Evolutionary conservation across 2,113 vertebrate genomes (phyloP).

Genomic region (human (Homo sapiens)): DNA sequence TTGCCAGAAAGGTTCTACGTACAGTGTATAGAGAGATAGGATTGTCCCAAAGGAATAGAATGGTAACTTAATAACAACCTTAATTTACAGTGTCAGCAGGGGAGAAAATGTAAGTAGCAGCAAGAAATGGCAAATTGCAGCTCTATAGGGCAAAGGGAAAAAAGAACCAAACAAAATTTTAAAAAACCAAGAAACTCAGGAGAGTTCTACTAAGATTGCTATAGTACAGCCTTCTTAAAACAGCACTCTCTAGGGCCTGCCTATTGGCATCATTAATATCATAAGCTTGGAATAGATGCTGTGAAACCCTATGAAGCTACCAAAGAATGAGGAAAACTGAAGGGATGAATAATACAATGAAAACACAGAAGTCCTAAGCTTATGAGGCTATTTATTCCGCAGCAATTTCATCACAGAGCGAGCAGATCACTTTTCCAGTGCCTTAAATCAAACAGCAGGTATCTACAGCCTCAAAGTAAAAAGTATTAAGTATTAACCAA

Average conservation of each 20-base stretch:
- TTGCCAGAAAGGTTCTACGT: background rate
- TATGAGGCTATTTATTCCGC: slow-evolving; percentile 71
- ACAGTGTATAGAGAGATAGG: background rate
- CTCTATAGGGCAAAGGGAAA: background rate
- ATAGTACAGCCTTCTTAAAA: slow-evolving; percentile 63
- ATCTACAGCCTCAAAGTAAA: slow-evolving; percentile 72
- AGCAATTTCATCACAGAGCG: slow-evolving; percentile 73
- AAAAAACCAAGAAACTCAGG: slow-evolving; percentile 23
- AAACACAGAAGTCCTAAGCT: slow-evolving; percentile 65
- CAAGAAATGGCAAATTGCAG: slow-evolving; percentile 63
- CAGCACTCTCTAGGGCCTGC: slow-evolving; percentile 30
- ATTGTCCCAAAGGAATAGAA: slow-evolving; percentile 32
- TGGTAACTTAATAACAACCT: slow-evolving; percentile 54
- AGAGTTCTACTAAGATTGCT: slow-evolving; percentile 35
- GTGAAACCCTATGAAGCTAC: slow-evolving; percentile 63
- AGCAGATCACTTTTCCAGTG: slow-evolving; percentile 73
- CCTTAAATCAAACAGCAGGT: slow-evolving; percentile 83
- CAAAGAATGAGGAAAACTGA: slow-evolving; percentile 62
- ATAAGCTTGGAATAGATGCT: slow-evolving; percentile 40
- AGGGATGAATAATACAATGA: slow-evolving; percentile 67
- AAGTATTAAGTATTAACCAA: slow-evolving; percentile 77
- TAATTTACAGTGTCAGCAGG: slow-evolving; percentile 62
- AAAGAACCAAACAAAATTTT: slow-evolving; percentile 28
- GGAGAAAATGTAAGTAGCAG: slow-evolving; percentile 58
- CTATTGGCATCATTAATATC: slow-evolving; percentile 56